Conservation (phyloP, 2,888 invertebrate genomes). For the Rotaria sp. region DNA sequence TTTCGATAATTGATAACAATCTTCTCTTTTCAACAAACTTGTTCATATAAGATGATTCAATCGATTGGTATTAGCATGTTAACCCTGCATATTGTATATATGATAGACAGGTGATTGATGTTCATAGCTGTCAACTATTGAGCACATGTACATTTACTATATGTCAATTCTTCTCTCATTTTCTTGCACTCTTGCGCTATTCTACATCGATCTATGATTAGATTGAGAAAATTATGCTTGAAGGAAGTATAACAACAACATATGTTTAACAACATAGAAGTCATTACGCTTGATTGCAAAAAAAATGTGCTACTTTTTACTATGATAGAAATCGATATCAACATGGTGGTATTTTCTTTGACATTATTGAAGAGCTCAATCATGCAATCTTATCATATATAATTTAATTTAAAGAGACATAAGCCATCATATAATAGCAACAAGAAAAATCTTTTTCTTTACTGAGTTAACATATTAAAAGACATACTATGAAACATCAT, state of each 20-base stretch:
- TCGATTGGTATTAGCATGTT: background rate
- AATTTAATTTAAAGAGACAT: background rate
- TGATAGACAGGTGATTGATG: background rate
- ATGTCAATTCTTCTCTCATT: background rate
- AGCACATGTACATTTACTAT: background rate
- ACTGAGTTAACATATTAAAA: background rate
- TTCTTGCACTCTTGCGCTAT: background rate
- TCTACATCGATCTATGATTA: background rate
- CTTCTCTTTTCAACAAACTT: background rate
- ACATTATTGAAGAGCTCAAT: background rate
- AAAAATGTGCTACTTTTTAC: background rate
- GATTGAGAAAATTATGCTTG: background rate
- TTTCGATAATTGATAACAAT: background rate
- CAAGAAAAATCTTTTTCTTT: background rate
- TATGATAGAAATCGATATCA: background rate
- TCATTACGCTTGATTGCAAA: background rate
- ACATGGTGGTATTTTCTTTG: background rate
- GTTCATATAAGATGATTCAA: background rate
- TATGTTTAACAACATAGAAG: background rate
- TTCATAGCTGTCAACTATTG: background rate
- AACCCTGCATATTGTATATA: background rate
- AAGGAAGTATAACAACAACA: background rate
- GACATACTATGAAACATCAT: background rate
- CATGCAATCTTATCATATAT: background rate
- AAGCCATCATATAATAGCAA: background rate